Conservation (phyloP, 2,888 invertebrate species). For the Ochropacha duplaris region DNA sequence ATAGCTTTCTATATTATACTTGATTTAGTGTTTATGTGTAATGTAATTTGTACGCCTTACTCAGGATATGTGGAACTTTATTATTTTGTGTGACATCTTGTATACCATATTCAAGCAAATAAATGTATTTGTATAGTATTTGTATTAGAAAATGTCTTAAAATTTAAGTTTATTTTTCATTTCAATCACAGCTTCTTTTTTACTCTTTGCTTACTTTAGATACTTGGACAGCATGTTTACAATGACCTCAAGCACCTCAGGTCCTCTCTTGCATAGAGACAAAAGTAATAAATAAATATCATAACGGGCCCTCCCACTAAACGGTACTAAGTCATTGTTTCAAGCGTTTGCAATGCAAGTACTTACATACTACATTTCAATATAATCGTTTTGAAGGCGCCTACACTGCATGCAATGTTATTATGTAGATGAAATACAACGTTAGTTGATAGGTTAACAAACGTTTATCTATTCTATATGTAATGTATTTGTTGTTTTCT, state of each 20-base stretch:
- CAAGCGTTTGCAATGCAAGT: conserved; percentile 47
- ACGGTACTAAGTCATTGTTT: conserved; percentile 67
- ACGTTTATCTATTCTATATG: not conserved
- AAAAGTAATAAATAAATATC: conserved; percentile 60
- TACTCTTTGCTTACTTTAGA: not conserved
- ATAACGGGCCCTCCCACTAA: conserved; percentile 66
- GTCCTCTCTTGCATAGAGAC: conserved; percentile 46
- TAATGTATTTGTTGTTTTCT: too few relatives aligned
- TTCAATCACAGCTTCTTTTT: too few relatives aligned
- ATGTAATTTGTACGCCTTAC: too few relatives aligned
- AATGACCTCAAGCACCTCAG: conserved; percentile 14
- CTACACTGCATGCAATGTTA: conserved; percentile 49
- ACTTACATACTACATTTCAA: conserved; percentile 6
- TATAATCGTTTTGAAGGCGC: conserved; percentile 39
- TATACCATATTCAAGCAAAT: too few relatives aligned
- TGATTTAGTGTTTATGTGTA: too few relatives aligned
- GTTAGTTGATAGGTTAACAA: conserved; percentile 7
- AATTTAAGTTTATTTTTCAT: too few relatives aligned
- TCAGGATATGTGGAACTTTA: too few relatives aligned
- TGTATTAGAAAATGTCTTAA: too few relatives aligned
- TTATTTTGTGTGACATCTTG: too few relatives aligned
- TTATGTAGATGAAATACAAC: conserved; percentile 11
- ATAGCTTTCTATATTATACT: too few relatives aligned
- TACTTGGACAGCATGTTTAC: not conserved
- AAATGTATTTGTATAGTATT: too few relatives aligned